Evolutionary conservation across 2,113 vertebrate species (phyloP).

Genomic region (Gadus chalcogrammus): DNA sequence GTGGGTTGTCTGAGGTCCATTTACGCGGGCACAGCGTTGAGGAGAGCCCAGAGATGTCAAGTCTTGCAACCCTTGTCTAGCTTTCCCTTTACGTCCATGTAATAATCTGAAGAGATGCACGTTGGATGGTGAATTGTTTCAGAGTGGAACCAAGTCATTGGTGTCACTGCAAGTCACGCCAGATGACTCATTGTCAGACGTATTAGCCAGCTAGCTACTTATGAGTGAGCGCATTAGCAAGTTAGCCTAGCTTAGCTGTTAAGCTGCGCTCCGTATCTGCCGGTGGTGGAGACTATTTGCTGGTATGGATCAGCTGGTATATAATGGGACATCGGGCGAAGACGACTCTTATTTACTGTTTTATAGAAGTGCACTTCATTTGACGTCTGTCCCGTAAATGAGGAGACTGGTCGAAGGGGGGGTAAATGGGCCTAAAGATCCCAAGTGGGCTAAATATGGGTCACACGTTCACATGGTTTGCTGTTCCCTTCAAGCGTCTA

Average conservation of each 20-base stretch:
- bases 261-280: conserved; percentile 28
- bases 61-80: background rate
- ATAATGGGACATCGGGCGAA: conserved; percentile 32
- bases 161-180: conserved; percentile 17
- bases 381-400: background rate
- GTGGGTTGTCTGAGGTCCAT: background rate
- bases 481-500: too few relatives aligned
- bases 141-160: background rate
- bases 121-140: rapidly evolving
- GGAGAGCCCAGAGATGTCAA: background rate
- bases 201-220: conserved; percentile 44
- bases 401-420: too few relatives aligned
- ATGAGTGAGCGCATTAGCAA: too few relatives aligned
- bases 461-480: background rate
- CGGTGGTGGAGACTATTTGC: conserved; percentile 50
- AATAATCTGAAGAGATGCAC: background rate
- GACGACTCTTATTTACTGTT: conserved; percentile 8
- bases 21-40: background rate
- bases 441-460: conserved; percentile 20
- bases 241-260: conserved; percentile 24
- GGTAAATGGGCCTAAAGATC: too few relatives aligned
- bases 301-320: conserved; percentile 44
- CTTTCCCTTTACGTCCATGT: rapidly evolving
- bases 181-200: conserved; percentile 58
- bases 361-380: conserved; percentile 5